Base-by-base conservation (phyloP, 2,797 vertebrate species). In the Ctenochaetus hawaiiensis region DNA sequence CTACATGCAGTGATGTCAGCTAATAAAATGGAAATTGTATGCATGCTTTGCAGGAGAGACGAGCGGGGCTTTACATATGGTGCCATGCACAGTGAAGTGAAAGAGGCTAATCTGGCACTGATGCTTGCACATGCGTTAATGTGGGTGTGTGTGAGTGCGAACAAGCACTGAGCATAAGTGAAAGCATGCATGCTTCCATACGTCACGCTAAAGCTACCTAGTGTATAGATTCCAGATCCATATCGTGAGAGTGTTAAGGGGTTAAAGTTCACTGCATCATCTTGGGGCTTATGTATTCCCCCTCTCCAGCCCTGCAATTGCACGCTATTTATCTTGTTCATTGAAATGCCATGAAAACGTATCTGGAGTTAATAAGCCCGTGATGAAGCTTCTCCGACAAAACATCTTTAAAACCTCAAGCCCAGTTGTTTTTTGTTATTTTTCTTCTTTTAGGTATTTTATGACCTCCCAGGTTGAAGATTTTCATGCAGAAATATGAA, bases 11-110 rank as follows among this genome's bases (percentile, higher is more conserved):
- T 87, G 77, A 86, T 81, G 64, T 85, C 84, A 86, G 69, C 66
- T 68, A 26, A 81, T 79, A 77, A 87, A 84, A 81, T 83, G 71
- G 44, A 79, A 91, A 81, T 83, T 34, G 17, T 64, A 84, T 89
- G 80, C 76, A 67, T 75, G 67, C 65, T 41, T 26, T 74, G 68
- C 62, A 68, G 67, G 61, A 37, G 16, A 69, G 75, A 76, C 6
- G 13, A 57, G 26, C 8, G 5, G 39, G 39, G 62, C 53, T 76
- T 72, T 74, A 65, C 64, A 72, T 75, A 70, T 41, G 66, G 63
- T 68, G 65, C 37, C n/a, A 26, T 62, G 81, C 63, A 82, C 80
- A 60, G 20, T 66, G 72, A 76, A 72, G 69, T 66, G 80, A 74
- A 84, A 66, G 59, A 77, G 47, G 69, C 14, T 77, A 79, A 84